These are phyloP conservation scores for Choloepus hoffmanni DNA, from an alignment of 2,113 vertebrate species.

Conservation along the genomic window DNA sequence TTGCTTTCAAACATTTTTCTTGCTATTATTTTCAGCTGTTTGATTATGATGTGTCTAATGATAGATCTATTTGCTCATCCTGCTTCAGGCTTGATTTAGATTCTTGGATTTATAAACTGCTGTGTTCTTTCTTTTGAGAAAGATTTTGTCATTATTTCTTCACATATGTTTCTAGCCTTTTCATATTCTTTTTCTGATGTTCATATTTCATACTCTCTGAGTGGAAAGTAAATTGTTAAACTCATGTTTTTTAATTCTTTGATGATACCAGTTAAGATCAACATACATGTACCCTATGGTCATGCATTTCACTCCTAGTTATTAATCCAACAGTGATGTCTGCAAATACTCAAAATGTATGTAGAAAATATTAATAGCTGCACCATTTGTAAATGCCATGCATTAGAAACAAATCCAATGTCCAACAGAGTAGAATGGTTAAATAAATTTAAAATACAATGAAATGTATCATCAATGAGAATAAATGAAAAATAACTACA, in stretches of 20 bases:
- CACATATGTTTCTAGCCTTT: not conserved
- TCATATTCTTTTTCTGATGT: not conserved
- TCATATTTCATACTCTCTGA: not conserved
- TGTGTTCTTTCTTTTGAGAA: not conserved
- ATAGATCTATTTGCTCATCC: not conserved
- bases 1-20: not conserved
- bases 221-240: not conserved
- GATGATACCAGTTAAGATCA: not conserved
- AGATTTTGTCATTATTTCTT: not conserved
- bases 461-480: not conserved
- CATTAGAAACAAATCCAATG: not conserved
- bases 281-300: not conserved
- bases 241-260: not conserved
- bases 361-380: not conserved
- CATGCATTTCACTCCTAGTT: too few species aligned
- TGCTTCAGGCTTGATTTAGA: not conserved
- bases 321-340: not conserved
- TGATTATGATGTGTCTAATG: not conserved
- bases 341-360: not conserved
- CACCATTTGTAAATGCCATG: not conserved
- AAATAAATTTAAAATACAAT: not conserved
- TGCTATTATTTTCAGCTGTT: too few species aligned
- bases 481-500: not conserved
- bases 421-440: not conserved
- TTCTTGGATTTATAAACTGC: not conserved